Conservation (phyloP, 2,113 vertebrate species). For the Glaucomys volans region DNA sequence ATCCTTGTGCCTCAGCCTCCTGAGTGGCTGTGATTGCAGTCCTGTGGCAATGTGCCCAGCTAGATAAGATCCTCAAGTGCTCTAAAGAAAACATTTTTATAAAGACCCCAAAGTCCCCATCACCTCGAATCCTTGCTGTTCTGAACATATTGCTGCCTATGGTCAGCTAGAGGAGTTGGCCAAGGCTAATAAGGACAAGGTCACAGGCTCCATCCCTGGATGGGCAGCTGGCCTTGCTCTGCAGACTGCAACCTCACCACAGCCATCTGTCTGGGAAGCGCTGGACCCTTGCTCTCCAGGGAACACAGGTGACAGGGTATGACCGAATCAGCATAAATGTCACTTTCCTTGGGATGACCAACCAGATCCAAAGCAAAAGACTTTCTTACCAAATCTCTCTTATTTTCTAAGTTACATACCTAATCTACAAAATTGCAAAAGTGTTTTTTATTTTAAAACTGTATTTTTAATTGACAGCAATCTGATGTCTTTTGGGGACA, state of each 20-base stretch:
- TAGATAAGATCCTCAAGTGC: background rate
- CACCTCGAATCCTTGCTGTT: background rate
- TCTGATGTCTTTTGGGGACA: background rate
- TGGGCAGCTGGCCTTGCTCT: background rate
- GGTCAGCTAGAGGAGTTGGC: fast-evolving
- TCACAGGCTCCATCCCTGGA: background rate
- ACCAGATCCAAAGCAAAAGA: background rate
- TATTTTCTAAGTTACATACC: background rate
- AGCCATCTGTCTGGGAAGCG: background rate
- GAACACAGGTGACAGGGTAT: background rate
- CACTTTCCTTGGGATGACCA: background rate
- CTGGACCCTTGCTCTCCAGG: background rate
- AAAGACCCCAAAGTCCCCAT: background rate
- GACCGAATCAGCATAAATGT: background rate
- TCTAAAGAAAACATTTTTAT: background rate
- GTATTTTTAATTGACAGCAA: background rate
- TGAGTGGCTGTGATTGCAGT: background rate
- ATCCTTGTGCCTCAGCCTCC: background rate
- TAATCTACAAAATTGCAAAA: background rate
- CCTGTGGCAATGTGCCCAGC: background rate
- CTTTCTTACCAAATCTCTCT: background rate
- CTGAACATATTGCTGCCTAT: fast-evolving
- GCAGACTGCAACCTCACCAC: background rate
- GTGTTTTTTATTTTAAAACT: background rate
- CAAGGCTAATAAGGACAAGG: background rate